Conservation (phyloP, 2,888 invertebrate genomes). For the Seladonia tumulorum region DNA sequence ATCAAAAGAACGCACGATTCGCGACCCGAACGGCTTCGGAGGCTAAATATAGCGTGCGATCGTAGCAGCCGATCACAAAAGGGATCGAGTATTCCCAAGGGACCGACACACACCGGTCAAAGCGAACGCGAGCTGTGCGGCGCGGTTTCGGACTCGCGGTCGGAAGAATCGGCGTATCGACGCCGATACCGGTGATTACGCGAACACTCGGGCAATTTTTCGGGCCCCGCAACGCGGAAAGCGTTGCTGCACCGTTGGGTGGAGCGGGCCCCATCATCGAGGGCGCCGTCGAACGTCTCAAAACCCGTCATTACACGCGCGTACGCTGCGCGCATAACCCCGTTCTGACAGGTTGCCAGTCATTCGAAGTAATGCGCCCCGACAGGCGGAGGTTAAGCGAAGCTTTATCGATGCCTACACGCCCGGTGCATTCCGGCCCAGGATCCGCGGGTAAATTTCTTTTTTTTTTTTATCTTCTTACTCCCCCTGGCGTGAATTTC, state of each 20-base stretch:
- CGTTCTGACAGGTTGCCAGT: slow-evolving; percentile 75
- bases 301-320: slow-evolving; percentile 77
- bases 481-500: background rate
- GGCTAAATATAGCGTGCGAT: slow-evolving; percentile 4
- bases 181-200: slow-evolving; percentile 69
- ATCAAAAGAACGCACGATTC: background rate
- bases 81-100: background rate
- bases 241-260: slow-evolving; percentile 39
- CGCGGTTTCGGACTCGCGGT: slow-evolving; percentile 12
- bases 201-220: slow-evolving; percentile 71
- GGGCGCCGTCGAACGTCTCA: slow-evolving; percentile 58
- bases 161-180: slow-evolving; percentile 52
- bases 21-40: background rate
- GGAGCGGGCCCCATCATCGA: slow-evolving; percentile 56
- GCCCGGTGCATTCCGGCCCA: slow-evolving; percentile 32
- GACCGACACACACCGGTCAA: background rate
- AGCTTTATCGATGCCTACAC: slow-evolving; percentile 70
- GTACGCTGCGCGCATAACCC: slow-evolving; percentile 66
- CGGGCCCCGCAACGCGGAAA: slow-evolving; percentile 44
- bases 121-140: background rate
- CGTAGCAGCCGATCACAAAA: background rate
- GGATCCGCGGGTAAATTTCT: slow-evolving; percentile 3
- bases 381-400: slow-evolving; percentile 67
- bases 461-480: background rate
- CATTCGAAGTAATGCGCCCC: slow-evolving; percentile 76